Base-by-base conservation (phyloP, 2,113 vertebrate species). In the Ciconia stormi region DNA sequence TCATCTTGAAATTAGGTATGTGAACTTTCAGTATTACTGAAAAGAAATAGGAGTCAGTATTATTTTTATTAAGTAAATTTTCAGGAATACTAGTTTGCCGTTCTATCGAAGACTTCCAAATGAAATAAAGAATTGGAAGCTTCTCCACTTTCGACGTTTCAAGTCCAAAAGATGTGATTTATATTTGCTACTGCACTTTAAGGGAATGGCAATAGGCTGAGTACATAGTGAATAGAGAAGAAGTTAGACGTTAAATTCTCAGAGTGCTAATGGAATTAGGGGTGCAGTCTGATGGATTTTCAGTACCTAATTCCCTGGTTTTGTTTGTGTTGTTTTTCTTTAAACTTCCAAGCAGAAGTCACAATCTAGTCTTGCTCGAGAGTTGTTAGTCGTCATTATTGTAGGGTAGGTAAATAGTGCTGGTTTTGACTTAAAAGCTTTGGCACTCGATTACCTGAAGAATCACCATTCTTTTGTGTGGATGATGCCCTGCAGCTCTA, bases 401-500 rank as follows among this genome's bases (percentile, higher is more conserved):
- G 40, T 19, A 22, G 55, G 30, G 22, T 46, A 71, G 81, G 89
- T 89, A 82, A 94, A 78, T 59, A 93, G 55, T 29, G 63, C 89
- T 73, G 72, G n/a, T 11, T 81, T 87, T 71, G 81, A 34, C 63
- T 92, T 55, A 34, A 63, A 91, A 74, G 87, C 87, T 81, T 96
- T 95, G 72, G 87, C 94, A 91, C 69, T 91, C 6, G 13, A 87
- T 81, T 97, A 96, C 96, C 94, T 96, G 96, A 89, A 94, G 84
- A 84, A 89, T 91, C 81, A 27, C 87, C 77, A 23, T 66, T 81
- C 47, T 71, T 92, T 84, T 67, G 55, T 92, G 83, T 62, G 73
- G 93, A 84, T 93, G 89, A 78, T 94, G 89, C 93, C 93, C 95
- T 91, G 93, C 91, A 95, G 95, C 94, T 96, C 81, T 93, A 65